Evolutionary conservation across 1,140 invertebrate genomes (phyloP), one percentile per base, ranked within the genome.

Genomic region (Uloborus diversus): DNA sequence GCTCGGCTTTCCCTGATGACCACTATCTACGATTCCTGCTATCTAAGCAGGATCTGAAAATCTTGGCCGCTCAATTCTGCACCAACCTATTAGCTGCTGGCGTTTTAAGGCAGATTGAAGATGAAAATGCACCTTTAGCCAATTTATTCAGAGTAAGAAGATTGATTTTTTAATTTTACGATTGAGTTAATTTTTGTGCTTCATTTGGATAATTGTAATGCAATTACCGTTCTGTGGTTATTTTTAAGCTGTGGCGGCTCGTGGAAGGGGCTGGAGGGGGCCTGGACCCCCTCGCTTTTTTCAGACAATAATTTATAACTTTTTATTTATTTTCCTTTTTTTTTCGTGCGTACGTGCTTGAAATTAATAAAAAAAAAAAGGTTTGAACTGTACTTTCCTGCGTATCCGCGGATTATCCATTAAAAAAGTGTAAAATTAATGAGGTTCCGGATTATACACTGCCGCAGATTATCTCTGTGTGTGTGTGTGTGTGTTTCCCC

Each of bases 41-140:
- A 42, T 91, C 89, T 42, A 88, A 90, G 66, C 90, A 92, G 84
- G 94, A 95, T 83, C 86, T 94, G 59, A 92, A 91, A 84, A 90
- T 91, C 56, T 86, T 96, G 71, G 91, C 91, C 23, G 88, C 91
- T 65, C 93, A 95, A 85, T 93, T 96, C 85, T 96, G 94, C 85
- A 94, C 94, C 0, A 92, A 95, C 87, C 89, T 97, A n/a, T 87
- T 96, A n/a, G 92, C 93, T 42, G 93, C 93, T 61, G 94, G 95
- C 0, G 93, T 96, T 23, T 87, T 97, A 7, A 90, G 91, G 75
- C 92, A 94, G 85, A 89, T 94, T 82, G 89, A 90, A n/a, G 91
- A 93, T 82, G 88, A 91, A 87, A 89, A 89, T 57, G 53, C 84
- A 89, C 37, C 79, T 0, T 87, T 89, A 5, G 90, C 92, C 82